Evolutionary conservation across 2,113 vertebrate genomes (phyloP), one percentile per base, ranked within the genome.

Genomic region (Dicerorhinus sumatrensis): DNA sequence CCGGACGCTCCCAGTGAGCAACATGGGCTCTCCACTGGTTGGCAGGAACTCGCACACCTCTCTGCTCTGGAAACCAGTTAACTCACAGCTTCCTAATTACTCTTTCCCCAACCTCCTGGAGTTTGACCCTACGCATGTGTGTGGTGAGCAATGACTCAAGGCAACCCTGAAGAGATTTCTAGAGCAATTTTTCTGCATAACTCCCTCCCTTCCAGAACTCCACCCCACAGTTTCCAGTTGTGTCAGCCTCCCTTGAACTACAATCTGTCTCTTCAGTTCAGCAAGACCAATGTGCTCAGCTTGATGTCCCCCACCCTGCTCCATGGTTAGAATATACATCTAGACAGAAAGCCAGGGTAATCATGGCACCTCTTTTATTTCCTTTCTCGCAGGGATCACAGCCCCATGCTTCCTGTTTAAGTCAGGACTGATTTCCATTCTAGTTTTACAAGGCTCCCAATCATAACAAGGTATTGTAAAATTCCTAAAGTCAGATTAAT

Each of bases 201-300:
- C 36, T 92, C 46, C 36, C 9, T n/a, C 33, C 63, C 90, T 90
- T 84, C 82, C 54, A 69, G 46, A 96, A 63, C 72, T 60, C 31
- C 56, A 54, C 17, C 27, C 17, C 62, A 93, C 25, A 54, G 29
- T 36, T 92, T 94, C 63, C 54, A 82, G 42, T 39, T 63, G 72
- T 75, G 36, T 86, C 86, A 76, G 42, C 25, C n/a, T 83, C 54
- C 58, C 48, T 51, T 88, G 11, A 95, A 96, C 31, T 85, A 80
- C 2, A 89, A 82, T 91, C 31, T 90, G 23, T 87, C 91, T 89
- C 62, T 84, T 92, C 63, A 76, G 54, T 42, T 84, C 79, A 93
- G 75, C 69, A 90, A 86, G 80, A 89, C 25, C 6, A 81, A 42
- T 23, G 16, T 76, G 73, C 36, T 93, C 23, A 93, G 31, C 16